phyloP scores from a whole-genome alignment of 2,888 invertebrate species.

The Polydrusus tereticollis region DNA sequence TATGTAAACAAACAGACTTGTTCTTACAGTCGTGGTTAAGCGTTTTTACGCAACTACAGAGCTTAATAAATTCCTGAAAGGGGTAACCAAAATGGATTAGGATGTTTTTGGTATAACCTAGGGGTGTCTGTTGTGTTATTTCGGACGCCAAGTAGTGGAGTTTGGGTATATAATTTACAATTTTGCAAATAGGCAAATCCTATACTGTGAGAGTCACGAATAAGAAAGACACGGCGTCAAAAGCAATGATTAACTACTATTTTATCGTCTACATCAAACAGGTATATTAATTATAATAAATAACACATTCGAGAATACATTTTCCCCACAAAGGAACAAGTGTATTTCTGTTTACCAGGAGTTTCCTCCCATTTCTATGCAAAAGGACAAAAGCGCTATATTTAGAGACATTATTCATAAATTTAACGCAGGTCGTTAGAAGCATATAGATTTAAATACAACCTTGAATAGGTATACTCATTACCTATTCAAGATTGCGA shows the following conservation, averaged over 20 bases:
- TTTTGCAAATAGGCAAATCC: too few relatives aligned
- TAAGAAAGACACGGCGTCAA: not conserved
- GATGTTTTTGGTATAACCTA: too few relatives aligned
- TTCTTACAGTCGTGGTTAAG: too few relatives aligned
- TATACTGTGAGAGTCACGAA: too few relatives aligned
- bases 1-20: too few relatives aligned
- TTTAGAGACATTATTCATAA: constrained; percentile 36
- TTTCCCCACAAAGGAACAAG: not conserved
- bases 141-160: too few relatives aligned
- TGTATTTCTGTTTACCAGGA: not conserved
- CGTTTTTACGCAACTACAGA: too few relatives aligned
- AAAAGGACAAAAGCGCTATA: constrained; percentile 1
- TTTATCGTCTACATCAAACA: not conserved
- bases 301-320: not conserved
- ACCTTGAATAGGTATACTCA: constrained; percentile 27
- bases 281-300: not conserved
- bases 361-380: not conserved
- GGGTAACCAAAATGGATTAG: too few relatives aligned
- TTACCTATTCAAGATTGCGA: constrained; percentile 28
- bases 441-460: constrained; percentile 17
- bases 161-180: too few relatives aligned
- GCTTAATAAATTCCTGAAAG: too few relatives aligned
- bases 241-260: not conserved
- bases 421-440: constrained; percentile 13
- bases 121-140: too few relatives aligned